Evolutionary conservation across 1,140 invertebrate genomes (phyloP).

Genomic region (Pteromalus puparum): DNA sequence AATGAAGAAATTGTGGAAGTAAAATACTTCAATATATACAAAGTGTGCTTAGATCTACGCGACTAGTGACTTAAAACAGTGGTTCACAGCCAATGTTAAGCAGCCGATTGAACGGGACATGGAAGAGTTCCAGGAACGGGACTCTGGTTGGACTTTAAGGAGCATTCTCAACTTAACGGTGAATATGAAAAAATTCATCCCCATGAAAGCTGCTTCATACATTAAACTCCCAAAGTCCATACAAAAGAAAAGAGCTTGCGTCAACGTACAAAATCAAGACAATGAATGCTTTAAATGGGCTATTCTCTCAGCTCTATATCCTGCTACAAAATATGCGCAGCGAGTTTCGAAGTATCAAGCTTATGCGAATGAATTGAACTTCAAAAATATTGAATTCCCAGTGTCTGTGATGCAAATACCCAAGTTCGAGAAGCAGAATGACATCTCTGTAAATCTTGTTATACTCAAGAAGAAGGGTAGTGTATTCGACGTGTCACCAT

Average conservation of each 20-base stretch:
- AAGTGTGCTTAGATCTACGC: neutral
- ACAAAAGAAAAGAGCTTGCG: neutral
- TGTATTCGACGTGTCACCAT: neutral
- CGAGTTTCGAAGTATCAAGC: neutral
- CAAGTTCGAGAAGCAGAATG: conserved; percentile 39
- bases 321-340: neutral
- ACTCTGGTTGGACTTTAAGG: conserved; percentile 39
- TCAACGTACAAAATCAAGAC: conserved; percentile 17
- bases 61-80: neutral
- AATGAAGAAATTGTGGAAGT: too few species aligned
- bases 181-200: conserved; percentile 40
- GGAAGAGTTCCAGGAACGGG: too few species aligned
- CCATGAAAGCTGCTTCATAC: conserved; percentile 32
- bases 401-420: neutral
- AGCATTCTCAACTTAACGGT: neutral
- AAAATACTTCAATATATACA: too few species aligned
- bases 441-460: conserved; percentile 60
- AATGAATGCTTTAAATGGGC: conserved; percentile 10
- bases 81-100: neutral
- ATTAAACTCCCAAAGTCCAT: conserved; percentile 9
- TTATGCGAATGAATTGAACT: neutral
- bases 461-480: conserved; percentile 24
- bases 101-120: neutral
- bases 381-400: conserved; percentile 22
- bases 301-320: conserved; percentile 6